A percentile compares a stretch with the other conserved stretches of the same genome.
These are phyloP conservation scores for Apocheima hispidaria DNA, from an alignment of 2,888 invertebrate species.

Conservation along the genomic window DNA sequence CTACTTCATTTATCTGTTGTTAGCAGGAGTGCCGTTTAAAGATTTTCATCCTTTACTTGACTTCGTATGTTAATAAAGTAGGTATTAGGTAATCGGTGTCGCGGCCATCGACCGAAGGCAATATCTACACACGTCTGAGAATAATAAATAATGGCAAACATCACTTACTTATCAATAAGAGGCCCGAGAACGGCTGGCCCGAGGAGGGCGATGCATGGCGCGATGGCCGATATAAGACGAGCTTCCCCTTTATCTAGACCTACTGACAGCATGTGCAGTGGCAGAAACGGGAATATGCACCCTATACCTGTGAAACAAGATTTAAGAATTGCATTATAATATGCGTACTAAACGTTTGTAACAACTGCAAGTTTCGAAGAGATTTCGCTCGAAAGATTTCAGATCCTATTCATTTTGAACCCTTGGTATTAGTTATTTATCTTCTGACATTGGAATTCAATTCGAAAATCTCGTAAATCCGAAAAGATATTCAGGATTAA, in stretches of 20 bases:
- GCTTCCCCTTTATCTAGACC: slow-evolving; percentile 92
- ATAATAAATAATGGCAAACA: slow-evolving; percentile 30
- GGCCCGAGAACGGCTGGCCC: slow-evolving; percentile 92
- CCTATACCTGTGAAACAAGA: slow-evolving; percentile 88
- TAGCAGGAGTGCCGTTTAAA: slow-evolving; percentile 7
- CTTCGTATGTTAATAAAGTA: slow-evolving; percentile 21
- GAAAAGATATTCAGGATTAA: neutral
- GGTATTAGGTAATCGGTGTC: slow-evolving; percentile 24
- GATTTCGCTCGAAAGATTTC: too few species aligned
- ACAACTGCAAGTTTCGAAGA: neutral
- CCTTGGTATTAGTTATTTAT: too few species aligned
- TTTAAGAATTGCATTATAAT: neutral
- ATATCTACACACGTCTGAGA: slow-evolving; percentile 35
- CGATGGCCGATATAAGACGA: slow-evolving; percentile 91
- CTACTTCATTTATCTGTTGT: neutral
- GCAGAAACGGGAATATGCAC: slow-evolving; percentile 92
- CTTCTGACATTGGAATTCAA: neutral
- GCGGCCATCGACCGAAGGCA: slow-evolving; percentile 37
- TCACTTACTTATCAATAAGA: slow-evolving; percentile 90
- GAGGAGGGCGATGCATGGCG: slow-evolving; percentile 92
- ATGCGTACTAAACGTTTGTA: neutral
- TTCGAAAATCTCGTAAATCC: too few species aligned
- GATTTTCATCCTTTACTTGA: slow-evolving; percentile 19
- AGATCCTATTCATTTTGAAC: too few species aligned
- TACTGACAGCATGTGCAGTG: slow-evolving; percentile 90